Conservation (phyloP, 2,113 vertebrate genomes). For the Motacilla alba region DNA sequence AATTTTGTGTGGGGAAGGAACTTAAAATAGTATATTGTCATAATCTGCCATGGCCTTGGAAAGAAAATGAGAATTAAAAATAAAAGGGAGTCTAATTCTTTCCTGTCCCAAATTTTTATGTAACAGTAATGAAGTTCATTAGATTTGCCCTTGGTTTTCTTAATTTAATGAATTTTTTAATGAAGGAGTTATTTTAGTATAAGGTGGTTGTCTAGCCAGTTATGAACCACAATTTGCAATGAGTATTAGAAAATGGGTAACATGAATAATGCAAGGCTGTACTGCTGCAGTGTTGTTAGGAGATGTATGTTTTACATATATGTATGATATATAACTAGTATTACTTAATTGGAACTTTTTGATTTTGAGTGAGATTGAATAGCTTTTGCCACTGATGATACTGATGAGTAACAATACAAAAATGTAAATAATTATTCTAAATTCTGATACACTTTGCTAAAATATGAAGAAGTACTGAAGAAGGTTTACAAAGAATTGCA, state of each 20-base stretch:
- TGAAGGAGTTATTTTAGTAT: background rate
- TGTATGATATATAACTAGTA: background rate
- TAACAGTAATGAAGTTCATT: background rate
- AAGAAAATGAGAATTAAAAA: background rate
- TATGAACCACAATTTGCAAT: background rate
- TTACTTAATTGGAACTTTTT: background rate
- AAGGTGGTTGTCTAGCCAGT: background rate
- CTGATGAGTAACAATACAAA: background rate
- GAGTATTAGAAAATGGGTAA: background rate
- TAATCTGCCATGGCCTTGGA: background rate
- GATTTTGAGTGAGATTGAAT: background rate
- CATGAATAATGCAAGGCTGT: rapidly evolving
- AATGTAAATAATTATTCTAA: background rate
- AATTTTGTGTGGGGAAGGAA: background rate
- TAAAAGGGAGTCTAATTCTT: background rate
- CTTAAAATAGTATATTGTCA: background rate
- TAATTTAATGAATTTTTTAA: background rate
- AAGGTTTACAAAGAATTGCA: background rate
- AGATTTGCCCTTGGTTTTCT: background rate
- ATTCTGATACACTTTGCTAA: background rate
- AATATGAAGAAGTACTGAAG: background rate
- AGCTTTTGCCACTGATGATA: background rate
- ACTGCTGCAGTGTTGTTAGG: background rate
- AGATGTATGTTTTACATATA: background rate
- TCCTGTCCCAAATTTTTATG: background rate